Evolutionary conservation across 2,113 vertebrate genomes (phyloP).

Genomic region (Manacus vitellinus): DNA sequence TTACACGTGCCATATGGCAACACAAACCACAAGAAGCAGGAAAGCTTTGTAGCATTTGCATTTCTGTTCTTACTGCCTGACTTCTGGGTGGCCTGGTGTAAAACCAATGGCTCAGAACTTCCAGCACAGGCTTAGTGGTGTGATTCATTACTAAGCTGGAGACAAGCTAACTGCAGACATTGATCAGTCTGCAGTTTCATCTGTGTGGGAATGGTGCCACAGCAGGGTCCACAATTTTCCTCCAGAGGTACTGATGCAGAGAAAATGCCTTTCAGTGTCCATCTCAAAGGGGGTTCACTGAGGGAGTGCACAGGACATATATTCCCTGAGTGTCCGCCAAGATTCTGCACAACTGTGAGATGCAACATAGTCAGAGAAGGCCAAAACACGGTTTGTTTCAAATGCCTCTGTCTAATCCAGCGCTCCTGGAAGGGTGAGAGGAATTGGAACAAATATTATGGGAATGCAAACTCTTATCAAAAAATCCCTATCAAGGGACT

Average conservation of each 20-base stretch:
- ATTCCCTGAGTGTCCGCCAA: neutral
- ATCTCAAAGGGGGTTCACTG: neutral
- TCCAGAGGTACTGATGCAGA: fast-evolving
- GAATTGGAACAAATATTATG: neutral
- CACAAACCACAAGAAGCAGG: neutral
- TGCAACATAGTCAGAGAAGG: neutral
- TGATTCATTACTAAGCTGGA: neutral
- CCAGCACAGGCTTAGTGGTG: neutral
- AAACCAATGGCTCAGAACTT: neutral
- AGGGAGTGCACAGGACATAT: fast-evolving
- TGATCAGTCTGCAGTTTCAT: neutral
- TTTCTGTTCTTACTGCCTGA: neutral
- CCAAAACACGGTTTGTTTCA: neutral
- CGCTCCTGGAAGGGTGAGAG: neutral
- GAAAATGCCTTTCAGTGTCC: neutral
- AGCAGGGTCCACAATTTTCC: neutral
- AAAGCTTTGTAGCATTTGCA: fast-evolving
- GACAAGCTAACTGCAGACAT: neutral
- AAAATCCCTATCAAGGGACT: neutral
- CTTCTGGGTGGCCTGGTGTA: neutral
- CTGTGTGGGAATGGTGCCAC: neutral
- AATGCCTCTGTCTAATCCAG: neutral
- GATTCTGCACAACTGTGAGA: neutral
- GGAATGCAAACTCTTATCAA: neutral
- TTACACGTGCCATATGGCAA: fast-evolving